phyloP scores from a whole-genome alignment of 1,140 invertebrate species.

The Vanessa atalanta region DNA sequence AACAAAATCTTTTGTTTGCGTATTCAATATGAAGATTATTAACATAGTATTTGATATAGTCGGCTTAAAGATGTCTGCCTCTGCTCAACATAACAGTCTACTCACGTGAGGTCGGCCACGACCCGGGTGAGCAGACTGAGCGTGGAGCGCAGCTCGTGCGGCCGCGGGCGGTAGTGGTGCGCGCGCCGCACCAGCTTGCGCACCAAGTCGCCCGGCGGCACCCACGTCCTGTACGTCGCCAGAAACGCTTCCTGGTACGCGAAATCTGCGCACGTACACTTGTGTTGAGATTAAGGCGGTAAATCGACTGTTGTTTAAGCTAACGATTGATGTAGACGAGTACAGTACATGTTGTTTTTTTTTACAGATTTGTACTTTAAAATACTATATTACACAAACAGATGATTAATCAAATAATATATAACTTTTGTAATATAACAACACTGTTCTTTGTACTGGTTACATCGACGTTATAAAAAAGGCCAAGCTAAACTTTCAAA shows the following conservation, averaged over 20 bases:
- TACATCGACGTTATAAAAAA: neutral
- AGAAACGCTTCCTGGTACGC: constrained; percentile 98
- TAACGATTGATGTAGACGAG: neutral
- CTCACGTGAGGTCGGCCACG: constrained; percentile 96
- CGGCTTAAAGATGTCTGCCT: no score
- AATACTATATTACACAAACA: no score
- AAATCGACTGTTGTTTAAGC: neutral
- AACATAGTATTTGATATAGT: no score
- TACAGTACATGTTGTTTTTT: neutral
- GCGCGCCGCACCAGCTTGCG: constrained; percentile 91
- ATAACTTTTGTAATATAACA: neutral
- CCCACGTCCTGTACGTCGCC: constrained; percentile 97
- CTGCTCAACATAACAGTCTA: constrained; percentile 41
- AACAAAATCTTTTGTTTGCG: no score
- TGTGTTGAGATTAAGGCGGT: no score
- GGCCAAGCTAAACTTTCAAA: neutral
- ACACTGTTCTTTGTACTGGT: neutral
- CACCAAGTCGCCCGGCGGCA: constrained; percentile 92
- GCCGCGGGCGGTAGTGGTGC: constrained; percentile 90
- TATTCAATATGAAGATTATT: no score
- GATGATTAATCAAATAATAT: no score
- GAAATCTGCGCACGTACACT: constrained; percentile 85
- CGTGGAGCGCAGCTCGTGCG: constrained; percentile 88
- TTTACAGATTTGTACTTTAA: no score
- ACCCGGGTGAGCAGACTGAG: constrained; percentile 92